Base-by-base conservation (phyloP, 2,888 invertebrate species). In the Zygogramma bicolorata region DNA sequence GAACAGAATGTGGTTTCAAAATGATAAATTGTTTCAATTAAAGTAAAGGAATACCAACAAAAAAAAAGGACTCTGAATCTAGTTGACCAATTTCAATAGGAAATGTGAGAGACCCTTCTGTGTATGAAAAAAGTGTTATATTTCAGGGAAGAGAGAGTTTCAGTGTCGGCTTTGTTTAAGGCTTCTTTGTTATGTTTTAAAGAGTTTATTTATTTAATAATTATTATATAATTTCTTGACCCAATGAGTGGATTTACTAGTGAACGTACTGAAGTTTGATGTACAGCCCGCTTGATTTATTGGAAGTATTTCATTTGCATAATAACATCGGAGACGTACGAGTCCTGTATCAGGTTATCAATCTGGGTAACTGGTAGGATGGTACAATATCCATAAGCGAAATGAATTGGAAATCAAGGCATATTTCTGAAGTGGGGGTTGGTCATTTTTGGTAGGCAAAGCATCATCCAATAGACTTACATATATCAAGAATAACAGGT, bases 171-270 rank as follows among this genome's bases (percentile, higher is more conserved):
- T 75, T 75, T 72, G 65, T 72, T 70, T 62, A 65, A 63, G 57
- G 69, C 62, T 66, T 70, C 59, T 74, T 74, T 71, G 74, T 74
- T 69, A 69, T 69, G 74, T 74, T 71, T 74, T 66, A 29, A 68
- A 71, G 62, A 62, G 68, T 68, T 60, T 68, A 68, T 68, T 68
- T 68, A 68, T 68, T 68, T 61, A 31, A 42, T 60, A 42, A 42
- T 61, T 40, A 38, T 29, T 27, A 42, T 18, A 29, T 18, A 31
- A 63, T 49, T 46, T 42, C 13, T 42, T 46, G 25, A 25, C 40
- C 13, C 25, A 49, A 10, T 31, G 15, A 25, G 46, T 63, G 31
- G 7, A 46, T 46, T 46, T 13, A 27, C 15, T n/a, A 4, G 6
- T 53, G 15, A 53, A 53, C n/a, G 10, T 13, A 22, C 22, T 53